Evolutionary conservation across 2,797 vertebrate species (phyloP), one percentile per base, ranked within the genome.

Genomic region (Parambassis ranga): DNA sequence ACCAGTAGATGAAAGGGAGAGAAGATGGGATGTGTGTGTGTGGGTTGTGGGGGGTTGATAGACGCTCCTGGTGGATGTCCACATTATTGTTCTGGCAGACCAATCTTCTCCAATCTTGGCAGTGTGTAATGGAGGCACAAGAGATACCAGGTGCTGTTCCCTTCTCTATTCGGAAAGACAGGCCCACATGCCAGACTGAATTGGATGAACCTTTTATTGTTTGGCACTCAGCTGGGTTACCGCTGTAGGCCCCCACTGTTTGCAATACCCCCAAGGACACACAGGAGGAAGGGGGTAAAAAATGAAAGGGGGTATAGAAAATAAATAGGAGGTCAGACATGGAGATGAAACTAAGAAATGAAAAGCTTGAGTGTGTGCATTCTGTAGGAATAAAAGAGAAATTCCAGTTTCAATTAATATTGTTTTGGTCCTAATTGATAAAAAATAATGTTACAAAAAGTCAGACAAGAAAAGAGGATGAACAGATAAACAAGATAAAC

Each of bases 81-180:
- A 84, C 71, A 84, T 85, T 84, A 90, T 88, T 87, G 82, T 82
- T 79, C 80, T 88, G 87, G 87, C 86, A 88, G 85, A 70, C 53
- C 78, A 89, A 90, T 90, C 89, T 90, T 84, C 78, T 76, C 79
- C 82, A 79, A 81, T 87, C 83, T 89, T 81, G 82, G 84, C 83
- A 61, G 60, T 53, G 71, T 5, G 71, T 83, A 85, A 88, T 86
- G 79, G 85, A 82, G 82, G 72, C 65, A 67, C 70, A 10, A 53
- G 78, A 82, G 85, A 86, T 82, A 83, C 77, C 87, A 88, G 89
- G 86, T 87, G 88, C 65, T 68, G 72, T 63, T 86, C 50, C 60
- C 56, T 37, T 76, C 72, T 79, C 84, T 56, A 65, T 85, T 83
- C 51, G 23, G 52, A 78, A 41, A 86, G 75, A 70, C 83, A 68